Conservation (phyloP, 2,797 vertebrate genomes). For the Peromyscus attwateri region DNA sequence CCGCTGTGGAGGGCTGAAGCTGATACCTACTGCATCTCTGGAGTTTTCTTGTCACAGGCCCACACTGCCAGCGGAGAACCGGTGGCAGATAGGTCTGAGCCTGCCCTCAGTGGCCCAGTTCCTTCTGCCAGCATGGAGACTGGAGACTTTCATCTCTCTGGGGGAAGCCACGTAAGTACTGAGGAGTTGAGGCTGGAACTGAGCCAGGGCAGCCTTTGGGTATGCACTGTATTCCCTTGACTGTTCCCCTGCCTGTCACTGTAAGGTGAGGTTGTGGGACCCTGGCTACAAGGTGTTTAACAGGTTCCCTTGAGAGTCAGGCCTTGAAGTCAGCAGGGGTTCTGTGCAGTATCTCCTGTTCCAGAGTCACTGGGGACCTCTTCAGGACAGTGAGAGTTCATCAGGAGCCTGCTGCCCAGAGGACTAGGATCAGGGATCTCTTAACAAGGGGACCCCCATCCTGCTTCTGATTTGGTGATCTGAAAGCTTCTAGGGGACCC, state of each 20-base stretch:
- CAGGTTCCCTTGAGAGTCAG: background rate
- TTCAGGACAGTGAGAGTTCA: background rate
- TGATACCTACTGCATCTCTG: background rate
- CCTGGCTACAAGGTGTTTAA: background rate
- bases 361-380: background rate
- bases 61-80: background rate
- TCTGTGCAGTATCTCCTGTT: slow-evolving; percentile 5
- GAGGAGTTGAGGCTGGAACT: background rate
- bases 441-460: background rate
- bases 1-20: background rate
- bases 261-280: background rate
- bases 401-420: background rate
- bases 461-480: background rate
- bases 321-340: background rate
- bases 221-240: background rate
- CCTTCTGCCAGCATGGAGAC: background rate
- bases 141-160: background rate
- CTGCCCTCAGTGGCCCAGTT: background rate
- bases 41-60: background rate
- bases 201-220: background rate
- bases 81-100: background rate
- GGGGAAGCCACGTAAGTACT: slow-evolving; percentile 63
- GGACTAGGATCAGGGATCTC: background rate
- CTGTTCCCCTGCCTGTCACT: background rate
- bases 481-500: background rate